These are phyloP conservation scores for Metopia argyrocephala DNA, from an alignment of 2,888 invertebrate genomes.

Conservation along the genomic window DNA sequence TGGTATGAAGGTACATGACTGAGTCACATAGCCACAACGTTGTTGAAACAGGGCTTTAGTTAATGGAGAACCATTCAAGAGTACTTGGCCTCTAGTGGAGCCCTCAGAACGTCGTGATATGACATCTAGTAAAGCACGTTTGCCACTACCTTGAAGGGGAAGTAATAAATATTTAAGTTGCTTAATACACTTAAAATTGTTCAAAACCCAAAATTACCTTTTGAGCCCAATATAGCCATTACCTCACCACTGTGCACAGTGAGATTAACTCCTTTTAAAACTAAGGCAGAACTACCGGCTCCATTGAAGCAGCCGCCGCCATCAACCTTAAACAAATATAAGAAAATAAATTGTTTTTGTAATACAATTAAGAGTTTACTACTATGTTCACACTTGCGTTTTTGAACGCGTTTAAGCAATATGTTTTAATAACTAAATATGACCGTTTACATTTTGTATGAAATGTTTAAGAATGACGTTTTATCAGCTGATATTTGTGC, in stretches of 20 bases:
- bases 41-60: slow-evolving; percentile 90
- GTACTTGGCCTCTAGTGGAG: slow-evolving; percentile 91
- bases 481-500: too few relatives aligned
- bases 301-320: slow-evolving; percentile 88
- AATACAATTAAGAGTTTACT: too few relatives aligned
- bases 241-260: slow-evolving; percentile 95
- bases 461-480: too few relatives aligned
- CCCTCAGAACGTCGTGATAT: slow-evolving; percentile 90
- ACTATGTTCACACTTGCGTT: too few relatives aligned
- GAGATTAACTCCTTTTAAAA: slow-evolving; percentile 94
- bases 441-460: too few relatives aligned
- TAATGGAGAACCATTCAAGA: slow-evolving; percentile 91
- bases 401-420: too few relatives aligned
- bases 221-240: slow-evolving; percentile 94
- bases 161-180: not conserved
- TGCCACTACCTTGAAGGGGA: slow-evolving; percentile 88
- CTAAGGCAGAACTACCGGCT: slow-evolving; percentile 89
- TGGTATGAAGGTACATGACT: slow-evolving; percentile 90
- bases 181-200: too few relatives aligned
- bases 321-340: slow-evolving; percentile 82
- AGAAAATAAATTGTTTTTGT: not conserved
- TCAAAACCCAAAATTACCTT: slow-evolving; percentile 86
- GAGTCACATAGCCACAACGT: slow-evolving; percentile 92
- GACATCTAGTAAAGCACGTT: slow-evolving; percentile 95
- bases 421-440: too few relatives aligned